A percentile compares a stretch with the other conserved stretches of the same genome.
phyloP scores from a whole-genome alignment of 1,140 invertebrate species.

The Zaprionus inermis region DNA sequence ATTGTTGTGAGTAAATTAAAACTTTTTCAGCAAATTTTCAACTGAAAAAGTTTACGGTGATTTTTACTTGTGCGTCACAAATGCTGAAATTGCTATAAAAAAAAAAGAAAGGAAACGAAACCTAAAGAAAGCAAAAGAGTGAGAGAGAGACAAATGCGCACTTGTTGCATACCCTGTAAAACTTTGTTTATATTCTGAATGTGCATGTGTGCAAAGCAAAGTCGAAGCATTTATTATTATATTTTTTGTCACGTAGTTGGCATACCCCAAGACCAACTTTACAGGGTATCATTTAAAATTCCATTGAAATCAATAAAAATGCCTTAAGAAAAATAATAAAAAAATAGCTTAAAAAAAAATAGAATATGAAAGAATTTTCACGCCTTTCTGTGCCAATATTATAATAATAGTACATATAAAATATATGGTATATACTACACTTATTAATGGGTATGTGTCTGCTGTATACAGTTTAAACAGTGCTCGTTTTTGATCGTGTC shows the following conservation, averaged over 20 bases:
- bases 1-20: slow-evolving; percentile 7
- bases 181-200: too few species aligned
- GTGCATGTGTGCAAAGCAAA: too few species aligned
- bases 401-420: not conserved
- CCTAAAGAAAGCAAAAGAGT: not conserved
- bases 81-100: slow-evolving; percentile 6
- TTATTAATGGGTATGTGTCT: slow-evolving; percentile 8
- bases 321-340: not conserved
- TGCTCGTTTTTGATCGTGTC: not conserved
- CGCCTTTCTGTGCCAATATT: not conserved
- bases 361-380: not conserved
- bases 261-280: not conserved
- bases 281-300: slow-evolving; percentile 9
- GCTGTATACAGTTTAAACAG: too few species aligned
- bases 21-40: slow-evolving; percentile 25
- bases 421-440: not conserved
- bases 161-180: too few species aligned
- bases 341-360: slow-evolving; percentile 5
- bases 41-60: slow-evolving; percentile 16
- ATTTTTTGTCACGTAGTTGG: not conserved
- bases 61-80: slow-evolving; percentile 23
- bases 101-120: not conserved
- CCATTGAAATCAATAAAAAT: slow-evolving; percentile 17
- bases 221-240: too few species aligned
- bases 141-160: not conserved